phyloP scores from a whole-genome alignment of 1,140 invertebrate species.

The Drosophila nannoptera region DNA sequence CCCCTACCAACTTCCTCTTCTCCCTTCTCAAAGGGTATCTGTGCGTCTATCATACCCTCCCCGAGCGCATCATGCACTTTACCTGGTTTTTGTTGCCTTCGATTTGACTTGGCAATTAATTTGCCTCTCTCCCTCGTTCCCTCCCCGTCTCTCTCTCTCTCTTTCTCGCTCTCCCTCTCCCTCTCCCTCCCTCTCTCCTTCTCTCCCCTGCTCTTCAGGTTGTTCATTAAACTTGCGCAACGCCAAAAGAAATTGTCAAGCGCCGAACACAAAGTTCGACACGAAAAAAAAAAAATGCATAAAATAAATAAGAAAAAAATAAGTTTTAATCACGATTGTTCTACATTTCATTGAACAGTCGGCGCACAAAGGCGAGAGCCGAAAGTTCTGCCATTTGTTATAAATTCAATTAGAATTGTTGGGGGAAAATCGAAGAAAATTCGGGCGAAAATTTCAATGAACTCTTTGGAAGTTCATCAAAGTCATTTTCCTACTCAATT shows the following conservation, averaged over 20 bases:
- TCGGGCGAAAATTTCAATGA: too few species aligned
- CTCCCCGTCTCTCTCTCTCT: background rate
- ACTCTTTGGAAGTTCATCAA: too few species aligned
- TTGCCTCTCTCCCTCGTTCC: background rate
- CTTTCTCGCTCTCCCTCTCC: background rate
- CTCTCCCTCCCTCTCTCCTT: too few species aligned
- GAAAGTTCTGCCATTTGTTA: background rate
- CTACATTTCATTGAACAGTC: conserved; percentile 8
- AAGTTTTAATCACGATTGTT: conserved; percentile 19
- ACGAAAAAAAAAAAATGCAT: too few species aligned
- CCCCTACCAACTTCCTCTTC: too few species aligned
- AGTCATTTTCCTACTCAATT: too few species aligned
- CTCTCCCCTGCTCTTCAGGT: background rate
- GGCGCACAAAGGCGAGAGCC: background rate
- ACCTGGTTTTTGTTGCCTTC: conserved; percentile 6
- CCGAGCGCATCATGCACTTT: background rate
- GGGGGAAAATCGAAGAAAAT: background rate
- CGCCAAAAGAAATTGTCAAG: conserved; percentile 13
- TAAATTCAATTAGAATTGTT: conserved; percentile 2
- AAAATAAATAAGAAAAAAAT: background rate
- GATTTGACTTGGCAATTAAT: conserved; percentile 33
- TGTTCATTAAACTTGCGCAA: conserved; percentile 29
- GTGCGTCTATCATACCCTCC: background rate
- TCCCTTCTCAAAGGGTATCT: background rate
- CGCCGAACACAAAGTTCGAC: background rate